These are phyloP conservation scores for Cinara cedri DNA, from an alignment of 2,888 invertebrate genomes.

Conservation along the genomic window DNA sequence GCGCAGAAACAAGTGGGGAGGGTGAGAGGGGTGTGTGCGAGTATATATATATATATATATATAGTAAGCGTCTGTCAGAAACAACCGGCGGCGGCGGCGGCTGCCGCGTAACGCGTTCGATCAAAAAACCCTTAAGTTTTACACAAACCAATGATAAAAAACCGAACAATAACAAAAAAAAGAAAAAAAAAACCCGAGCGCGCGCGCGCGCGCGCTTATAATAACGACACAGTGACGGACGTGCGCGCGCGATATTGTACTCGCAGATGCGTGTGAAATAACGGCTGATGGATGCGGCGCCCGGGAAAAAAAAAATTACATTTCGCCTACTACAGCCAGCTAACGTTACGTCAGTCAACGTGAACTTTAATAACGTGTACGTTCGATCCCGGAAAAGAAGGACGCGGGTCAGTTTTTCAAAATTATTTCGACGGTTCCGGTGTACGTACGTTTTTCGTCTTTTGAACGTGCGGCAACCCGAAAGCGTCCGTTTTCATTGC, in stretches of 20 bases:
- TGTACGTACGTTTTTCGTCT: no score
- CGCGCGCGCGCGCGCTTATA: not conserved
- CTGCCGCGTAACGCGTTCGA: conserved; percentile 33
- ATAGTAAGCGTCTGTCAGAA: conserved; percentile 43
- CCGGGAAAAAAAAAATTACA: not conserved
- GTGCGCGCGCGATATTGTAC: no score
- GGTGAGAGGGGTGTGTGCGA: no score
- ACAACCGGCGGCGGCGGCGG: conserved; percentile 27
- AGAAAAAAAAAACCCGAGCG: not conserved
- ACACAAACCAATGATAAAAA: conserved; percentile 21
- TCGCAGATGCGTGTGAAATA: conserved; percentile 45
- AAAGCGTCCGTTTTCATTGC: no score
- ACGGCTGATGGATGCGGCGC: conserved; percentile 31
- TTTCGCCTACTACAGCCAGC: no score
- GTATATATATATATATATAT: not conserved
- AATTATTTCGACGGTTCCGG: no score
- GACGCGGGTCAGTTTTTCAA: no score
- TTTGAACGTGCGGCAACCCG: no score
- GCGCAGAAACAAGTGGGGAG: no score
- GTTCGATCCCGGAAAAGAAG: no score
- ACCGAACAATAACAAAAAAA: no score
- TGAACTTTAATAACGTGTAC: no score
- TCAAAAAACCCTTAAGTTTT: conserved; percentile 55
- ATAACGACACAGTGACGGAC: not conserved
- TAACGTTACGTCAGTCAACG: not conserved